Percentiles rank a stretch among this genome's conserved stretches.
These are phyloP conservation scores for Microctonus aethiopoides DNA, from an alignment of 2,888 invertebrate species.

Conservation along the genomic window DNA sequence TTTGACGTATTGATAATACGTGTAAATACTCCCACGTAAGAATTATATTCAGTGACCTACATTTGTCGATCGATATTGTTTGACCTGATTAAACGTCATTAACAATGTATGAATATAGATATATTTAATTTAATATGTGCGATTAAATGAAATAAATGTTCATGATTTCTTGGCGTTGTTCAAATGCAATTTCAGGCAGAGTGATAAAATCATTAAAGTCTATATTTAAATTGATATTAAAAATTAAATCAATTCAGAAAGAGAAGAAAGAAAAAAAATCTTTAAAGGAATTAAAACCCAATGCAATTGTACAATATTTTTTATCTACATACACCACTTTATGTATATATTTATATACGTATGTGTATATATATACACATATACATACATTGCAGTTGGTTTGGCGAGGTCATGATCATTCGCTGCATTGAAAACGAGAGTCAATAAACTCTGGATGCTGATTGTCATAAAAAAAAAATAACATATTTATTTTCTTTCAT, in stretches of 20 bases:
- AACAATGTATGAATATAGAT: constrained; percentile 31
- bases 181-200: too few relatives aligned
- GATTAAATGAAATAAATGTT: too few relatives aligned
- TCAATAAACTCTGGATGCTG: constrained; percentile 61
- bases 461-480: not conserved
- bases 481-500: not conserved
- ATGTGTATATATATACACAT: not conserved
- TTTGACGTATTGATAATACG: constrained; percentile 21
- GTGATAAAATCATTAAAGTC: too few relatives aligned
- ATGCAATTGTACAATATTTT: not conserved
- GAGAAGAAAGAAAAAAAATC: not conserved
- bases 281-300: not conserved
- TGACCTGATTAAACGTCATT: constrained; percentile 60
- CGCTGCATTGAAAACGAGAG: constrained; percentile 65
- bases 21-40: constrained; percentile 47
- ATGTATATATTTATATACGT: constrained; percentile 34
- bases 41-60: constrained; percentile 56
- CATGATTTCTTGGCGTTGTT: too few relatives aligned
- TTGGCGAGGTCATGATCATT: constrained; percentile 66
- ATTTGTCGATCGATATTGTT: constrained; percentile 61
- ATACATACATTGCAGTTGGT: constrained; percentile 58
- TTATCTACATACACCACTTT: constrained; percentile 20
- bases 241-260: too few relatives aligned
- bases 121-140: constrained; percentile 43
- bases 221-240: too few relatives aligned